Evolutionary conservation across 2,797 vertebrate genomes (phyloP).

Genomic region (Coendou prehensilis): DNA sequence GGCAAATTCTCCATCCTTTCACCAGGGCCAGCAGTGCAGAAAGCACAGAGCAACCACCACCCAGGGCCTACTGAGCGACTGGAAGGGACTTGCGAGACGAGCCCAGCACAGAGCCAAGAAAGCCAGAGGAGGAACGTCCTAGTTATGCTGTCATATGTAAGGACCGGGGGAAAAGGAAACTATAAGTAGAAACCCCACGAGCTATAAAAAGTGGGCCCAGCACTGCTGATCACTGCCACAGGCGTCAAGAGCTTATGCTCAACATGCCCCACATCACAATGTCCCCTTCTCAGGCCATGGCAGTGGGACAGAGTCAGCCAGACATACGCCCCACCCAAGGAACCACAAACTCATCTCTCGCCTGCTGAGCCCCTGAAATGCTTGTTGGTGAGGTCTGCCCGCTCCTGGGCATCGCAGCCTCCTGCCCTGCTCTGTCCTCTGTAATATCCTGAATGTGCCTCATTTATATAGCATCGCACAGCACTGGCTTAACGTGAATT

Average conservation of each 20-base stretch:
- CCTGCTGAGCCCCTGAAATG: neutral
- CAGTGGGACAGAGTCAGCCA: neutral
- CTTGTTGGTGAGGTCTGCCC: neutral
- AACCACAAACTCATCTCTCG: neutral
- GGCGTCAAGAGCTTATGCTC: neutral
- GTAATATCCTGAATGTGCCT: rapidly evolving
- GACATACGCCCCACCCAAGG: no score
- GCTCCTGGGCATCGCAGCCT: neutral
- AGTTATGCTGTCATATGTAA: neutral
- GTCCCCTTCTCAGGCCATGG: rapidly evolving
- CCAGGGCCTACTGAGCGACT: neutral
- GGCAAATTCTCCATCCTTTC: neutral
- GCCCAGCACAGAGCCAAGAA: neutral
- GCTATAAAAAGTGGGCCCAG: neutral
- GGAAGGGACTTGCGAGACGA: neutral
- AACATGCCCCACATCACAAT: neutral
- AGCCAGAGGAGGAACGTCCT: neutral
- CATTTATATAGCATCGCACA: neutral
- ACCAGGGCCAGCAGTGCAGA: neutral
- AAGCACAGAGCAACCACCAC: rapidly evolving
- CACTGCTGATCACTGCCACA: no score
- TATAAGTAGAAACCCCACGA: neutral
- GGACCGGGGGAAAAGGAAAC: neutral
- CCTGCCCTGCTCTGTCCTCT: neutral
- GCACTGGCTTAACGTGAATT: neutral